A percentile compares a stretch with the other conserved stretches of the same genome.
These are phyloP conservation scores for Protophormia terraenovae DNA, from an alignment of 2,888 invertebrate species.

Conservation along the genomic window DNA sequence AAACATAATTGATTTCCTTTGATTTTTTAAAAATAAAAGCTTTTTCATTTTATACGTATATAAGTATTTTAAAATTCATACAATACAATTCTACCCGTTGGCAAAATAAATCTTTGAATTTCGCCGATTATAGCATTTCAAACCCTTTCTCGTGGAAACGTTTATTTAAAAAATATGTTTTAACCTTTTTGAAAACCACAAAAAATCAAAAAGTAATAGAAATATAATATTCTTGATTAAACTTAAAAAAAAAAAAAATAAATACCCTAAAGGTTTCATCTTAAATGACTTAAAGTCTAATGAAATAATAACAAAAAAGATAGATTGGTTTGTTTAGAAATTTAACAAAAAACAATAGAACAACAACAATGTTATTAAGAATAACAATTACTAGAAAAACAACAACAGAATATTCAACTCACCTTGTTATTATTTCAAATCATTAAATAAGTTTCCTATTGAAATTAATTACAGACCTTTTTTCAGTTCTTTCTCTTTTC, in stretches of 20 bases:
- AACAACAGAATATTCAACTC: neutral
- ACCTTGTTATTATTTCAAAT: constrained; percentile 12
- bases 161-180: neutral
- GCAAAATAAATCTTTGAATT: neutral
- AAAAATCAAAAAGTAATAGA: neutral
- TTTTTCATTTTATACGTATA: too few relatives aligned
- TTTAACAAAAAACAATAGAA: neutral
- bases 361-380: too few relatives aligned
- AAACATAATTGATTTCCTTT: too few relatives aligned
- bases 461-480: neutral
- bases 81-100: neutral
- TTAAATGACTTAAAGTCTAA: neutral
- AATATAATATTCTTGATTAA: neutral
- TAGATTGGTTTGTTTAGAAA: neutral
- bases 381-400: too few relatives aligned
- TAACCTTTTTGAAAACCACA: neutral
- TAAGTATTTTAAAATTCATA: too few relatives aligned
- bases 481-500: neutral
- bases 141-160: neutral
- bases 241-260: neutral
- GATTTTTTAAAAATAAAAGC: too few relatives aligned
- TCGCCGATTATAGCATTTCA: too few relatives aligned
- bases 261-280: neutral
- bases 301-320: neutral
- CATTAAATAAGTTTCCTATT: neutral